Base-by-base conservation (phyloP, 2,888 invertebrate genomes). In the Eucera pruinosa region DNA sequence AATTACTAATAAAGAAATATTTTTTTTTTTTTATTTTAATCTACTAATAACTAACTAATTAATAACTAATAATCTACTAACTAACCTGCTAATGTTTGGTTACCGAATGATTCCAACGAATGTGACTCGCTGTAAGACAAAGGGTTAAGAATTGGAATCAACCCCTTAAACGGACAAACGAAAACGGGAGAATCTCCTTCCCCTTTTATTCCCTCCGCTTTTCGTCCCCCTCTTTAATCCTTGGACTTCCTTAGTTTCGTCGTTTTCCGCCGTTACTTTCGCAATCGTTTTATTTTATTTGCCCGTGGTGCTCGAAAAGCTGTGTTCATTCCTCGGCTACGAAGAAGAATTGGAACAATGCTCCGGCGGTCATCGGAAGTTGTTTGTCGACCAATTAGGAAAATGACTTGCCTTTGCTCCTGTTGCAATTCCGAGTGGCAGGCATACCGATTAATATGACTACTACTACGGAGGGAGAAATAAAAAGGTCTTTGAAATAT, bases 371-470 rank as follows among this genome's bases (percentile, higher is more conserved):
- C 84, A 83, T 84, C 80, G 84, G 82, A 80, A 78, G 81, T 80
- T 85, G 82, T 85, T 86, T 85, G 80, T 78, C 71, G 81, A 84
- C 84, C 84, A 86, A 86, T 85, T 86, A 86, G 86, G 86, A 86
- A 85, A 86, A 86, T 86, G 86, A 84, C 78, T 86, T 81, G 78
- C 80, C 76, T 81, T 84, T 79, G 68, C 58, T n/a, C 36, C 43
- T 54, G 58, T 47, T 69, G 61, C 69, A 57, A 66, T 57, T 58
- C 65, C 18, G 68, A 65, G 73, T 72, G 57, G 48, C 61, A 52
- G 57, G 48, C 61, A 52, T 55, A 43, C 23, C 76, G 80, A 80
- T 80, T 80, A 80, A 69, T 80, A 30, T 47, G 36, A 48, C 18
- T 33, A 18, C 11, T 9, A 13, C 33, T 33, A 30, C 11, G 55